Conservation (phyloP, 2,113 vertebrate species). For the Microcebus ravelobensis region DNA sequence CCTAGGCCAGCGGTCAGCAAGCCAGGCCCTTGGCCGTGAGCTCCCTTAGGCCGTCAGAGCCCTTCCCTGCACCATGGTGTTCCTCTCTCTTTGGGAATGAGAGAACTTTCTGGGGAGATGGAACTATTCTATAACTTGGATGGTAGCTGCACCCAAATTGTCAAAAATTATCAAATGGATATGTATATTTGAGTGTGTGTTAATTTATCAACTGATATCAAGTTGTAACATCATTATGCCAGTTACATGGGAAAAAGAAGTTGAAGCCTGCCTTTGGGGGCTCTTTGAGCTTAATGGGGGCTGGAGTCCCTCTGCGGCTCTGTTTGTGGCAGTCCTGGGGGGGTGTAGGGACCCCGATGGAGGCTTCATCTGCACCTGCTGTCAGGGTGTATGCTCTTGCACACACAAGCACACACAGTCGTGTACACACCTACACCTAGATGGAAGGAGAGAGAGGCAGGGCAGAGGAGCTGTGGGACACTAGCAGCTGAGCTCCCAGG, state of each 20-base stretch:
- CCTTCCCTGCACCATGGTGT: neutral
- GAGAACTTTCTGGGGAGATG: neutral
- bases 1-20: neutral
- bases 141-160: neutral
- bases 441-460: neutral
- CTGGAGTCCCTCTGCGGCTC: neutral
- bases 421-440: neutral
- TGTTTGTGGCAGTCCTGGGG: neutral
- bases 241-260: neutral
- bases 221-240: neutral
- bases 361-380: neutral
- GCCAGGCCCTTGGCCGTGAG: neutral
- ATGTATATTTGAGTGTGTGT: neutral
- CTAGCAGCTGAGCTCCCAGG: neutral
- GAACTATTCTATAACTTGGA: neutral
- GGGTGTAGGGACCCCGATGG: neutral
- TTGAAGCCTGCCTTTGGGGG: neutral
- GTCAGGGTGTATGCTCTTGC: neutral
- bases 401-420: neutral
- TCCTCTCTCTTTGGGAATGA: too few relatives aligned
- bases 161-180: neutral
- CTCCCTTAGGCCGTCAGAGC: neutral
- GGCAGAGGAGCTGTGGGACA: neutral
- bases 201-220: neutral
- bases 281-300: neutral